These are phyloP conservation scores for Ceryle rudis DNA, from an alignment of 2,797 vertebrate genomes.

Conservation along the genomic window DNA sequence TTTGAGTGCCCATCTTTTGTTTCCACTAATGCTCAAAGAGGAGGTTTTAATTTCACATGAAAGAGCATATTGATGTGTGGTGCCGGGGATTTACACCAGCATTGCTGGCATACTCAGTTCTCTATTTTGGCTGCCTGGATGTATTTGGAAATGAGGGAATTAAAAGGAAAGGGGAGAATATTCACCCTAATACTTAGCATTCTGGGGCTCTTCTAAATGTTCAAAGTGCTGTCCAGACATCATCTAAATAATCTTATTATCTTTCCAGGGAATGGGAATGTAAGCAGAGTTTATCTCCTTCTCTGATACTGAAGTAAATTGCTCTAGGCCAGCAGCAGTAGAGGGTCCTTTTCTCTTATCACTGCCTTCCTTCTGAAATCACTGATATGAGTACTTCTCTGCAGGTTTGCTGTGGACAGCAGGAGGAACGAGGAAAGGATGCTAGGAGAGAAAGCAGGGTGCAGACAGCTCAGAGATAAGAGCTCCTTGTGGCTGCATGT, in stretches of 20 bases:
- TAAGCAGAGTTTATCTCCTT: conserved; percentile 14
- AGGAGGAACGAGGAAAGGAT: neutral
- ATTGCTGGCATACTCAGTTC: conserved; percentile 34
- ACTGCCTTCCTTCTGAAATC: neutral
- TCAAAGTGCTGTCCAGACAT: neutral
- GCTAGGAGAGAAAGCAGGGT: neutral
- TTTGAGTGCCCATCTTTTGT: neutral
- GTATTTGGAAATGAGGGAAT: neutral
- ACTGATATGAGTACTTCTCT: neutral
- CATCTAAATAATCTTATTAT: neutral
- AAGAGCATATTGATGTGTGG: conserved; percentile 28
- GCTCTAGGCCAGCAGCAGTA: neutral
- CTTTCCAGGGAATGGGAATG: neutral
- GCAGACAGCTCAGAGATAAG: neutral
- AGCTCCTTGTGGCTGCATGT: neutral
- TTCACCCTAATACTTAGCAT: neutral
- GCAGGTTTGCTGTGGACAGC: neutral
- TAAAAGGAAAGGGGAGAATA: neutral
- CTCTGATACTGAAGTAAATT: neutral
- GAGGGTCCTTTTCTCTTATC: neutral
- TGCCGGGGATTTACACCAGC: conserved; percentile 47
- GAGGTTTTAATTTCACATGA: conserved; percentile 54
- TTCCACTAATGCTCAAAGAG: neutral
- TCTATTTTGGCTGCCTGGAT: neutral
- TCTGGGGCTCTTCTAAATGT: neutral